A percentile compares a stretch with the other conserved stretches of the same genome.
phyloP scores from a whole-genome alignment of 2,888 invertebrate species.

The Latrodectus elegans region DNA sequence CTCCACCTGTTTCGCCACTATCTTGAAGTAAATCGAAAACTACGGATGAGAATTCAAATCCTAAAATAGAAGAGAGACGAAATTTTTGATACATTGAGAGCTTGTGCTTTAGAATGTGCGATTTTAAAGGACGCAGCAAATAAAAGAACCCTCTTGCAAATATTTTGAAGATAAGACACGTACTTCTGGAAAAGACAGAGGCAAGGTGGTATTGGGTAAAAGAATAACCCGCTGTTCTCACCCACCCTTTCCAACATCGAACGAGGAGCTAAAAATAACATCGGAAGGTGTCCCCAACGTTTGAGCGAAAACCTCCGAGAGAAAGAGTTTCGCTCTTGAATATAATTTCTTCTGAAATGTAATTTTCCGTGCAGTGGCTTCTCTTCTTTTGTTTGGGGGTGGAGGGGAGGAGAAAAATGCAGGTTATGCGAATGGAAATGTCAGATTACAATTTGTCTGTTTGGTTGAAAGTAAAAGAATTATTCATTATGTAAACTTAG shows the following conservation, averaged over 20 bases:
- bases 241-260: not conserved
- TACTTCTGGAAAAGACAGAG: not conserved
- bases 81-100: too few relatives aligned
- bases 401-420: not conserved
- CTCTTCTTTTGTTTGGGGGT: not conserved
- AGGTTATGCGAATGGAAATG: not conserved
- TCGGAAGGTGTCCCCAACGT: not conserved
- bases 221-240: not conserved
- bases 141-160: not conserved
- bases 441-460: too few relatives aligned
- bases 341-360: not conserved
- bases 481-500: too few relatives aligned
- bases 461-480: too few relatives aligned
- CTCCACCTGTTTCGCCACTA: too few relatives aligned
- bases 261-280: not conserved
- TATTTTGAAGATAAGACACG: constrained; percentile 4
- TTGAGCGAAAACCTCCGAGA: not conserved
- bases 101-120: too few relatives aligned
- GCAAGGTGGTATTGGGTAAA: not conserved
- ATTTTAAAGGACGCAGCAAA: too few relatives aligned
- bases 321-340: not conserved
- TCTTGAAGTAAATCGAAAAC: too few relatives aligned
- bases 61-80: too few relatives aligned
- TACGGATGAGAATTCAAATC: too few relatives aligned
- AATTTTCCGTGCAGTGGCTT: not conserved